Evolutionary conservation across 1,140 invertebrate genomes (phyloP), one percentile per base, ranked within the genome.

Genomic region (Cotesia chilonis): DNA sequence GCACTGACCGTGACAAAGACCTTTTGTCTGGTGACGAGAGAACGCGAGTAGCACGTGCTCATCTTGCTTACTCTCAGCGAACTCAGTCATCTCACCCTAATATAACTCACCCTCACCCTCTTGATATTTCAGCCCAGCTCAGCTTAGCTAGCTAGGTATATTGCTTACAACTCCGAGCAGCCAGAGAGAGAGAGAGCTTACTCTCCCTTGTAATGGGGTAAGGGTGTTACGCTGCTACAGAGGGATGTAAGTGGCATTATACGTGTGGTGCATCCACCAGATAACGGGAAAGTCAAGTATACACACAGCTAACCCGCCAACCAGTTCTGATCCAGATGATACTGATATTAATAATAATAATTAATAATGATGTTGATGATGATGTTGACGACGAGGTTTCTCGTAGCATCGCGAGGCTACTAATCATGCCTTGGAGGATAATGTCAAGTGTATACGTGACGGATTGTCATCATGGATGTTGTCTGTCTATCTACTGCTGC

Each of bases 401-500:
- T 47, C 41, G 28, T 47, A 47, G 75, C 14, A 61, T 81, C 80
- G 80, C 80, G 79, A 54, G 61, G 60, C 74, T 74, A 81, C 80
- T 78, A 79, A 81, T 81, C 80, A 79, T 77, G 74, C 60, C 73
- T 67, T 3, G 20, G 64, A 71, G 74, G 72, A 78, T 75, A 80
- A 80, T 74, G 79, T 79, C 78, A 77, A 59, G 54, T 52, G 38
- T 54, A 37, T 20, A 59, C 57, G 57, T 59, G 57, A 59, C 57
- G 17, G 20, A 59, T 59, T 59, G 57, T 59, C 57, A 28, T 6
- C 41, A 47, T 47, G 41, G 6, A 9, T 47, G 41, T 47, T 47
- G 41, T 47, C 41, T 47, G 41, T 47, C 6, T 47, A 3, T 41
- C 41, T 41, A 10, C 1, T 41, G 41, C 10, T 28, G 20, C 20